Percentiles rank a stretch among this genome's conserved stretches.
phyloP scores from a whole-genome alignment of 2,797 vertebrate genomes.

The Lindbergichthys nudifrons region DNA sequence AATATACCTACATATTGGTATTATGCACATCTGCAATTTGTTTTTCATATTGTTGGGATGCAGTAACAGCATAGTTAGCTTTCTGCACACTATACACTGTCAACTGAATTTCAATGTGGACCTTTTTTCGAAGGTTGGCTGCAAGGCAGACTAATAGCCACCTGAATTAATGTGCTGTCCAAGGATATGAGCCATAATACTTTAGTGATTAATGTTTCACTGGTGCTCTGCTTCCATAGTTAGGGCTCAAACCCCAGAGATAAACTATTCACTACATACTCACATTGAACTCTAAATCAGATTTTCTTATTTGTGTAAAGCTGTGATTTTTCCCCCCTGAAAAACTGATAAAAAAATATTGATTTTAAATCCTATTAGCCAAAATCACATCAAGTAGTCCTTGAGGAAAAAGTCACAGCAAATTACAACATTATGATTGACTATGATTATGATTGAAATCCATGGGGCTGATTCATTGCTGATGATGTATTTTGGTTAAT shows the following conservation, averaged over 20 bases:
- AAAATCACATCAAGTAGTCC: constrained; percentile 78
- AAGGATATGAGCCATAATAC: constrained; percentile 83
- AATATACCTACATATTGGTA: constrained; percentile 52
- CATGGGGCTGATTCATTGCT: constrained; percentile 77
- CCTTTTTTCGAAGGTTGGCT: constrained; percentile 77
- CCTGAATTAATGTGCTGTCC: constrained; percentile 86
- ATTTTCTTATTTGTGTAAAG: constrained; percentile 42
- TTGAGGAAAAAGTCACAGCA: constrained; percentile 81
- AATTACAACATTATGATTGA: constrained; percentile 81
- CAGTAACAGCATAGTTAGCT: constrained; percentile 69
- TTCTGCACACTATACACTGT: constrained; percentile 73
- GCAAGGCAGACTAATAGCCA: constrained; percentile 81
- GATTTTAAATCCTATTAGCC: constrained; percentile 69
- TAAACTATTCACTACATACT: constrained; percentile 78
- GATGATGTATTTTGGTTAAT: constrained; percentile 90
- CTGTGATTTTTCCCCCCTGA: constrained; percentile 15
- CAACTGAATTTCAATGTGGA: constrained; percentile 81
- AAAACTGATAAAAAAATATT: constrained; percentile 58
- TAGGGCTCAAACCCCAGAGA: constrained; percentile 79
- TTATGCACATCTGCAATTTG: constrained; percentile 68
- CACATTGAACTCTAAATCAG: constrained; percentile 39
- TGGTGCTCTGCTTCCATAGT: constrained; percentile 76
- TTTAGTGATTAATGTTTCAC: constrained; percentile 85
- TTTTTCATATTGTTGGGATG: constrained; percentile 70
- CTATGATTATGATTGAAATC: constrained; percentile 82